These are phyloP conservation scores for Pterocles orientalis DNA, from an alignment of 2,113 vertebrate genomes.

Conservation along the genomic window DNA sequence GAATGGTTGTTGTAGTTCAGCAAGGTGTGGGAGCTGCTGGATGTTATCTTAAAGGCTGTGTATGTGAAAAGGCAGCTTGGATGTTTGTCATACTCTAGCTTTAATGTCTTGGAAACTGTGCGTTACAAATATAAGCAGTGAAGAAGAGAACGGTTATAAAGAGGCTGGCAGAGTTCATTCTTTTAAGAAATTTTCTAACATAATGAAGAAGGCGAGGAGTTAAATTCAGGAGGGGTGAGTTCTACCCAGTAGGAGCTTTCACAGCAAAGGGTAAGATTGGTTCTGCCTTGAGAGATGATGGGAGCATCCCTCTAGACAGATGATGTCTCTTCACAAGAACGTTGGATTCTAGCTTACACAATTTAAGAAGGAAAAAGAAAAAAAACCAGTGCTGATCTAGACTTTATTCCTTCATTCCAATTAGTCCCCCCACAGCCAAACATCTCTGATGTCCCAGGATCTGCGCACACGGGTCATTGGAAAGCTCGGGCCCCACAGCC, in stretches of 20 bases:
- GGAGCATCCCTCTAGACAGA: neutral
- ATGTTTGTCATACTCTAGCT: neutral
- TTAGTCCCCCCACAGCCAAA: neutral
- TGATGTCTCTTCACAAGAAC: neutral
- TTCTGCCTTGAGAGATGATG: neutral
- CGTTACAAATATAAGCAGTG: neutral
- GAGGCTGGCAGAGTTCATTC: neutral
- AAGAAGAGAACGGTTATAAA: neutral
- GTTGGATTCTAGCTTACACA: neutral
- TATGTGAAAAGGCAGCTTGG: neutral
- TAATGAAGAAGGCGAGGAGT: neutral
- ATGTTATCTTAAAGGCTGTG: neutral
- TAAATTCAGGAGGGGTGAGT: neutral
- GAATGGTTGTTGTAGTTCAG: neutral
- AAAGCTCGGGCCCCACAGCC: neutral
- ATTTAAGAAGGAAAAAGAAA: neutral
- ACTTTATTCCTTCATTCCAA: neutral
- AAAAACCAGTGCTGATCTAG: neutral
- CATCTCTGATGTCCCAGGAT: neutral
- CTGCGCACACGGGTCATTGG: rapidly evolving
- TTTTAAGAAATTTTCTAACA: neutral
- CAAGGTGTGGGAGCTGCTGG: neutral
- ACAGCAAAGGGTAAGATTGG: neutral
- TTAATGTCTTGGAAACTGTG: neutral
- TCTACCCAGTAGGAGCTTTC: neutral